Evolutionary conservation across 2,888 invertebrate species (phyloP).

Genomic region (Dinocampus coccinellae): DNA sequence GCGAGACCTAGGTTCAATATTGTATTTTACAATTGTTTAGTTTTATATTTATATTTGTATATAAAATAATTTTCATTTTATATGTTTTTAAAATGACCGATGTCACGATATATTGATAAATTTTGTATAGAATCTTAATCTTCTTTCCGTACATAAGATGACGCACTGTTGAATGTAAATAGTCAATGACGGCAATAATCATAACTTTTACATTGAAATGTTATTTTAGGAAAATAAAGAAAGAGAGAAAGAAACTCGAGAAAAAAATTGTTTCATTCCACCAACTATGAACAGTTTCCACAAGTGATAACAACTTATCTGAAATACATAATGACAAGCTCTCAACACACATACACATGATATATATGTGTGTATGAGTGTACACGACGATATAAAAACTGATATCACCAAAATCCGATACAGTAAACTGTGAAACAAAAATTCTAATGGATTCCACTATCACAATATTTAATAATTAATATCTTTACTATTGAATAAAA

Average conservation of each 20-base stretch:
- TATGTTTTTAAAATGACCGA: not conserved
- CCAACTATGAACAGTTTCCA: constrained; percentile 1
- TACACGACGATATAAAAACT: not conserved
- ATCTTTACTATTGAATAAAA: too few species aligned
- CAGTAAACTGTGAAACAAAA: not conserved
- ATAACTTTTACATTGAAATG: not conserved
- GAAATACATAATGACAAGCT: not conserved
- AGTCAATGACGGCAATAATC: not conserved
- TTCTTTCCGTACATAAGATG: not conserved
- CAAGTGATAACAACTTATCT: constrained; percentile 16
- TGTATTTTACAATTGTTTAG: not conserved
- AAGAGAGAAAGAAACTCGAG: not conserved
- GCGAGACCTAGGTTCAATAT: not conserved
- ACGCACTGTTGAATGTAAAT: not conserved
- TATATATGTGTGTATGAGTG: not conserved
- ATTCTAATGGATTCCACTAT: too few species aligned
- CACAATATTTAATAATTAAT: too few species aligned
- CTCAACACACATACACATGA: not conserved
- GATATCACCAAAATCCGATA: not conserved
- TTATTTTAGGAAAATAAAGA: not conserved
- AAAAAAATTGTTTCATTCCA: not conserved
- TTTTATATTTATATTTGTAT: not conserved
- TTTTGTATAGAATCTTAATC: not conserved
- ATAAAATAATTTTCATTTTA: too few species aligned
- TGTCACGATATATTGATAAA: not conserved